Evolutionary conservation across 2,113 vertebrate species (phyloP), one percentile per base, ranked within the genome.

Genomic region (Orientallactaga bullata): DNA sequence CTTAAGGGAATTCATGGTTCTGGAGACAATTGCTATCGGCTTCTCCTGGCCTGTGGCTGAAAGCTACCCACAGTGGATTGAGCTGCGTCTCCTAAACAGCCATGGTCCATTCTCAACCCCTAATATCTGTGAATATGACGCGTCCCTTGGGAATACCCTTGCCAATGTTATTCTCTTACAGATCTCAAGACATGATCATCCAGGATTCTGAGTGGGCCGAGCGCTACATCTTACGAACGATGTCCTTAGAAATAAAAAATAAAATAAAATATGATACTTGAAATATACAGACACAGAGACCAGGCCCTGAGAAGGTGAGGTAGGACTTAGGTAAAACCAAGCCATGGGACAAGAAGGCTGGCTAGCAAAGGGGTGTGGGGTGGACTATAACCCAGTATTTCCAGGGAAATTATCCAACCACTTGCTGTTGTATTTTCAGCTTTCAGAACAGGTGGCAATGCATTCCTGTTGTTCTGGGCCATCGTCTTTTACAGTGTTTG

Each of bases 81-180:
- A 37, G 35, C 26, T 80, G n/a, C 47, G 20, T 88, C 28, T 72
- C 30, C 12, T 23, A 4, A n/a, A 85, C 63, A 80, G 16, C n/a
- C n/a, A 11, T 35, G 42, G 5, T 68, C 35, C 2, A 66, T 79
- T 85, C 28, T 30, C 37, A 68, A 84, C 65, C 10, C 24, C n/a
- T 42, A 16, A 12, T 28, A 39, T 47, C 47, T 28, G 18, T 26
- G 16, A 82, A 21, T 58, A 28, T n/a, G 12, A n/a, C n/a, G 60
- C 10, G 30, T 91, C 61, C 61, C 68, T 86, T 91, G 42, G 47
- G 92, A 78, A 55, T 35, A 74, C 74, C n/a, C 83, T 68, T 82
- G 65, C 32, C 78, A 35, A 28, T 69, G 3, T 42, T 42, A 74
- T n/a, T 77, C 81, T 65, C 24, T 30, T 35, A 78, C 89, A 4